phyloP scores from a whole-genome alignment of 2,888 invertebrate species.

The Volucella zonaria region DNA sequence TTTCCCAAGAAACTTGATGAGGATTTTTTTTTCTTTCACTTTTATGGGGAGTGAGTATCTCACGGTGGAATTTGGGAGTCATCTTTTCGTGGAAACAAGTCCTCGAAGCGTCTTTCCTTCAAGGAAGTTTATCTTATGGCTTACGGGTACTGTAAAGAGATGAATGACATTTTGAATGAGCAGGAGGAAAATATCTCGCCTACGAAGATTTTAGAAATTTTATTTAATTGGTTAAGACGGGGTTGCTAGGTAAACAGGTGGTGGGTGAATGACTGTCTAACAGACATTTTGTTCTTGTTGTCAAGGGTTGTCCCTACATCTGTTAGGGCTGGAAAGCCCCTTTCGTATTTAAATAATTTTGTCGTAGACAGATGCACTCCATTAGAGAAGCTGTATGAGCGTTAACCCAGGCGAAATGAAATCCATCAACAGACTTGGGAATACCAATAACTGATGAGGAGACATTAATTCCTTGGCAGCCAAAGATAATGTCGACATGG shows the following conservation, averaged over 20 bases:
- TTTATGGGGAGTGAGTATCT: too few relatives aligned
- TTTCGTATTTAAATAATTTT: slow-evolving; percentile 16
- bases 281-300: neutral
- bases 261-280: slow-evolving; percentile 28
- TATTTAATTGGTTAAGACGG: slow-evolving; percentile 60
- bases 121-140: slow-evolving; percentile 23
- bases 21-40: slow-evolving; percentile 25
- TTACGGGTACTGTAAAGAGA: slow-evolving; percentile 30
- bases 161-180: slow-evolving; percentile 32
- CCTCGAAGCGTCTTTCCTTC: neutral
- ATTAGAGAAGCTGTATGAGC: slow-evolving; percentile 46
- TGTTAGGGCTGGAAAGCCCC: neutral
- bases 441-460: slow-evolving; percentile 38
- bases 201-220: slow-evolving; percentile 27
- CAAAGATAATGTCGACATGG: slow-evolving; percentile 52
- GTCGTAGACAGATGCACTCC: slow-evolving; percentile 36
- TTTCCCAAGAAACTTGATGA: slow-evolving; percentile 51
- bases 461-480: slow-evolving; percentile 41
- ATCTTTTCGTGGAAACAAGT: neutral
- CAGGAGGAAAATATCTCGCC: slow-evolving; percentile 15
- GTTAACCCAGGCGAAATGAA: slow-evolving; percentile 23
- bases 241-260: neutral
- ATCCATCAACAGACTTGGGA: slow-evolving; percentile 38
- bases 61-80: neutral
- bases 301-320: neutral